These are phyloP conservation scores for Temnothorax nylanderi DNA, from an alignment of 1,140 invertebrate species.

Conservation along the genomic window DNA sequence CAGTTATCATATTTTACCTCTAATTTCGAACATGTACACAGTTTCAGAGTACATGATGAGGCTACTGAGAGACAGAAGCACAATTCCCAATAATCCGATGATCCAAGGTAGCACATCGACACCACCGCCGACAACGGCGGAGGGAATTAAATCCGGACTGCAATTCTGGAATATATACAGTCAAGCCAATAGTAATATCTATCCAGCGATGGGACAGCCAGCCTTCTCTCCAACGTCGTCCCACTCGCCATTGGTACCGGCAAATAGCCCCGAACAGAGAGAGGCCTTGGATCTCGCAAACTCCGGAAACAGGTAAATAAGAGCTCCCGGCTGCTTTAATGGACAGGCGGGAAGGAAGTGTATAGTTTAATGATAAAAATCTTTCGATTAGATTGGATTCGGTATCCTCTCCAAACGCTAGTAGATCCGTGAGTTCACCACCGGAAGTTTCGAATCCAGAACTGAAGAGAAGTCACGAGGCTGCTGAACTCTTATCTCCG, in stretches of 20 bases:
- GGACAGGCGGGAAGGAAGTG: not conserved
- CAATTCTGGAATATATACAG: conserved; percentile 94
- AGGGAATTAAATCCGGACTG: conserved; percentile 87
- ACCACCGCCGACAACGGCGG: conserved; percentile 86
- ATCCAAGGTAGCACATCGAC: conserved; percentile 86
- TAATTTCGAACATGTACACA: conserved; percentile 84
- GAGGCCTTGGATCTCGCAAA: conserved; percentile 87
- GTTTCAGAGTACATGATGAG: conserved; percentile 86
- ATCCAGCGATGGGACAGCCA: conserved; percentile 70
- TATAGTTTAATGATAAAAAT: not conserved
- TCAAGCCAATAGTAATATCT: conserved; percentile 85
- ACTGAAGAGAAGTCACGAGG: not conserved
- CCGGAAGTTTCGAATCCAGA: not conserved
- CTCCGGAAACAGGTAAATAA: conserved; percentile 82
- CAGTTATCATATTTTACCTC: conserved; percentile 87
- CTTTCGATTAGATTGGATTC: not conserved
- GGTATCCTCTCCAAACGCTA: not conserved
- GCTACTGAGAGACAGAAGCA: not conserved
- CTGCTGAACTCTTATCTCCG: not conserved
- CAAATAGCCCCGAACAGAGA: conserved; percentile 85
- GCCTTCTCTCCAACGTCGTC: conserved; percentile 76
- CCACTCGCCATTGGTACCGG: conserved; percentile 78
- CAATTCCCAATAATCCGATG: conserved; percentile 57
- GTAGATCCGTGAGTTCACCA: not conserved
- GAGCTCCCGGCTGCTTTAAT: not conserved